Base-by-base conservation (phyloP, 2,797 vertebrate species). In the Neosilurus mollespiculum region DNA sequence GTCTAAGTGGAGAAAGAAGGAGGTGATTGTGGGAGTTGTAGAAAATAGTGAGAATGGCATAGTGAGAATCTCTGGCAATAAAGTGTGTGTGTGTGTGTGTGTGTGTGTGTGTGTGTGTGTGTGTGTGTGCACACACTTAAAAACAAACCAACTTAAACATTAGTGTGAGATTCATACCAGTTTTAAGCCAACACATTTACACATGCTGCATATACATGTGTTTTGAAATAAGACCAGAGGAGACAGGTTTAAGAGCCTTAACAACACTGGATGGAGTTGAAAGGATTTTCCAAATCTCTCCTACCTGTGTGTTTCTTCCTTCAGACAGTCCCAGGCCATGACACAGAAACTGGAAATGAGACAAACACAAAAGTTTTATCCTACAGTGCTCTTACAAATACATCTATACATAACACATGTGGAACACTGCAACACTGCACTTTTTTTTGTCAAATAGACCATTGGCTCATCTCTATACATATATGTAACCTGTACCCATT, bases 251-350 rank as follows among this genome's bases (percentile, higher is more conserved):
- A n/a, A n/a, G 14, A 66, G 49, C 15, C 11, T 75, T 30, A 12
- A 30, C 37, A 34, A 70, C 18, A 69, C 9, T 43, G 53, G 54
- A 62, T 22, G 51, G n/a, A 22, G 11, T 9, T 24, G 26, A 79
- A n/a, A 7, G 43, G 34, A 77, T 56, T 59, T 49, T 2, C 16
- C 62, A 69, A 24, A 16, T n/a, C 18, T 73, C 37, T 37, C 86
- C 83, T 91, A 93, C 90, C 90, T 90, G 62, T 88, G 81, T 61
- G 69, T 78, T 82, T 81, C 83, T 87, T 78, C 61, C 71, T 69
- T 83, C 72, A 87, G 73, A 54, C 14, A 24, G 70, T 65, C 12
- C n/a, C 11, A 83, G 72, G 58, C 30, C 87, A 88, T 83, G 84
- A 84, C 81, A 54, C 69, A 69, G 34, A 66, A 67, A 43, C 88